Evolutionary conservation across 2,797 vertebrate genomes (phyloP).

Genomic region (Argentina silus): DNA sequence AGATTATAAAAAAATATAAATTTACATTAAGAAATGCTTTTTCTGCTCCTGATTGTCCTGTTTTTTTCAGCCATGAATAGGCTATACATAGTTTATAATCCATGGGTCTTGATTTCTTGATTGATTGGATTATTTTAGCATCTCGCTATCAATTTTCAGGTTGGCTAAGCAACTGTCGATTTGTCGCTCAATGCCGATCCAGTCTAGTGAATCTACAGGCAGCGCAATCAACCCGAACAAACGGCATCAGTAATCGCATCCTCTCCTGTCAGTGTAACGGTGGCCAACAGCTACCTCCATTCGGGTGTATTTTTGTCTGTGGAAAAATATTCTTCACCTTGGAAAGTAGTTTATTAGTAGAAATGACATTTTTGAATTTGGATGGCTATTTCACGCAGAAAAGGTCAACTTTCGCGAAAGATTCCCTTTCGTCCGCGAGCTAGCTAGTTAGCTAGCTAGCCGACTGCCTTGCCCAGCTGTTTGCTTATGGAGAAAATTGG

Average conservation of each 20-base stretch:
- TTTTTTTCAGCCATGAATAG: too few relatives aligned
- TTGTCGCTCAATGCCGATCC: conserved; percentile 29
- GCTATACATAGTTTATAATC: not conserved
- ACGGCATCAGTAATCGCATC: too few relatives aligned
- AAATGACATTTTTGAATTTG: not conserved
- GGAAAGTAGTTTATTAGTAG: not conserved
- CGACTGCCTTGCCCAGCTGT: conserved; percentile 46
- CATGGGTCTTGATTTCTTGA: not conserved
- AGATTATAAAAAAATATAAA: too few relatives aligned
- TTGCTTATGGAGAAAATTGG: conserved; percentile 35
- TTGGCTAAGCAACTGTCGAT: conserved; percentile 36
- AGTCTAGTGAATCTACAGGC: not conserved
- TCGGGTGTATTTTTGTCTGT: not conserved
- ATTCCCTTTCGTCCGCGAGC: not conserved
- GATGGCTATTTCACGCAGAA: not conserved
- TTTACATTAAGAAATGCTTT: too few relatives aligned
- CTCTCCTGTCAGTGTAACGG: conserved; percentile 14
- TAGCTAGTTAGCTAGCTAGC: conserved; percentile 38
- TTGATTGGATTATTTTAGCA: not conserved
- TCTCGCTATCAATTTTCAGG: conserved; percentile 9
- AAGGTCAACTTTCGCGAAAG: not conserved
- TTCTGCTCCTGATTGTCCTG: too few relatives aligned
- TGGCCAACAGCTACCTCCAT: not conserved
- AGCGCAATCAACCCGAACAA: not conserved
- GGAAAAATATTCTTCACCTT: not conserved